Evolutionary conservation across 2,113 vertebrate genomes (phyloP), one percentile per base, ranked within the genome.

Genomic region (Tetrao urogallus): DNA sequence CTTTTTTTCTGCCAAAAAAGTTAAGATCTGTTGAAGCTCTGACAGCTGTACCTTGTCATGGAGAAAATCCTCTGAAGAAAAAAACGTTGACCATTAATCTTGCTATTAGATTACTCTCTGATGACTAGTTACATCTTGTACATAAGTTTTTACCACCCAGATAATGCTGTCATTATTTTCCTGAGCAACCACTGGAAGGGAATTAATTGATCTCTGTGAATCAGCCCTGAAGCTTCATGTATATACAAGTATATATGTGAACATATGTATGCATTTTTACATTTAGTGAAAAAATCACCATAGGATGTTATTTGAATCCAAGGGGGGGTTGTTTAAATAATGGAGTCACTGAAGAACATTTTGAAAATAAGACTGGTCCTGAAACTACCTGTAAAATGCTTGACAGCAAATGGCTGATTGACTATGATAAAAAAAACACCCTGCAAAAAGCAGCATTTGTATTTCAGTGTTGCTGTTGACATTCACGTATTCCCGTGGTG

Each of bases 1-100:
- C 60, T 95, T 95, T 95, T 95, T 77, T 82, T 60, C 90, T 97
- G 95, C 90, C 94, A 96, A 94, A 95, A 66, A 65, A 58, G 20
- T 81, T 65, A 91, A 94, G 74, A 95, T 95, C 48, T 36, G 34
- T 64, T 89, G 93, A 94, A 91, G 13, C 42, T 75, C 77, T 95
- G 93, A 82, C 94, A 97, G 75, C 90, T 96, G 61, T 94, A 89
- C 19, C 70, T 93, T 96, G 91, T 95, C 70, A 72, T 19, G 12
- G 82, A 93, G 95, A 87, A 95, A 96, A 95, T 90, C 80, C 21
- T 93, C 77, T 4, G 12, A 92, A 82, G 45, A 60, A 92, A 79
- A 79, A 95, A 96, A 84, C 58, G 94, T 88, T 63, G 24, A 38
- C 56, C 43, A 30, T 94, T 97, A 94, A 82, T 90, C 66, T 83